Conservation (phyloP, 2,113 vertebrate genomes). For the Apeltes quadracus region DNA sequence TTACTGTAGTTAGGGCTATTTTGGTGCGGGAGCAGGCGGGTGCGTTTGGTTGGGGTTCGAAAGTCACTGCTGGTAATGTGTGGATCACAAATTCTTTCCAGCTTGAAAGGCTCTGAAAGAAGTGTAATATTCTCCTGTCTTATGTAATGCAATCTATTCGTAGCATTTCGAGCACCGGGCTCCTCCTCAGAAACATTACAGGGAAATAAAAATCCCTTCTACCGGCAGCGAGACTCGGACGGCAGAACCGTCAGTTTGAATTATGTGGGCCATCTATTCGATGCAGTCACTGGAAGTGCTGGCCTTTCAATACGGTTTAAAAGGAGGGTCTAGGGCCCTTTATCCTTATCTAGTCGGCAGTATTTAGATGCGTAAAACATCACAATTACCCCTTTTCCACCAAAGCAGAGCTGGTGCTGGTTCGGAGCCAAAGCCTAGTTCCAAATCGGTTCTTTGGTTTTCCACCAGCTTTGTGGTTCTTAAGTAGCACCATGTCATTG, state of each 20-base stretch:
- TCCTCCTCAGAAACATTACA: neutral
- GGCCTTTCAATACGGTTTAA: neutral
- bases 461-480: too few relatives aligned
- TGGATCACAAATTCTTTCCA: neutral
- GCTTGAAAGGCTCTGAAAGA: neutral
- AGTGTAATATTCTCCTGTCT: neutral
- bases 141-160: neutral
- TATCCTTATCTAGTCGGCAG: too few relatives aligned
- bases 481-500: too few relatives aligned
- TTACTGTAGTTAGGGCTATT: conserved; percentile 17
- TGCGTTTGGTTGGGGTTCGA: neutral
- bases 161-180: neutral
- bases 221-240: neutral
- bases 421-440: too few relatives aligned
- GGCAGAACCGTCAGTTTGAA: neutral
- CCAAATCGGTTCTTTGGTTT: too few relatives aligned
- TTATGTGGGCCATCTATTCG: neutral
- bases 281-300: too few relatives aligned
- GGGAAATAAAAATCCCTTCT: neutral
- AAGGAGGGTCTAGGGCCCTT: neutral
- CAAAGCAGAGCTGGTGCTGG: too few relatives aligned
- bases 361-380: too few relatives aligned
- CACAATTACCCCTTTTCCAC: too few relatives aligned
- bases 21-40: neutral
- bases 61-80: neutral